A percentile compares a stretch with the other conserved stretches of the same genome.
Conservation (phyloP, 2,888 invertebrate genomes). For the Brassicogethes aeneus region DNA sequence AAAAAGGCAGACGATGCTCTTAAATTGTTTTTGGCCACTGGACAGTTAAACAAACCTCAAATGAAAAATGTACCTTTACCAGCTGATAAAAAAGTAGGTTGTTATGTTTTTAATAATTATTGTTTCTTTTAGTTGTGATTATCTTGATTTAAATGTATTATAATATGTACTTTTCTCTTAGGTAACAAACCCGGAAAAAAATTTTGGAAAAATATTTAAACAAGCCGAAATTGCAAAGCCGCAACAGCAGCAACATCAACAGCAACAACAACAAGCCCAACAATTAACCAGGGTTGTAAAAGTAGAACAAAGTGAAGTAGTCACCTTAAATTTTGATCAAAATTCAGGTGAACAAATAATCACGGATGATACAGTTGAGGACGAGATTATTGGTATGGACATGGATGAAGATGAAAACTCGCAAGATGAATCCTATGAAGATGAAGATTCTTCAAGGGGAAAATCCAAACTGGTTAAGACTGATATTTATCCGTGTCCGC, state of each 20-base stretch:
- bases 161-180: not conserved
- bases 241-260: too few species aligned
- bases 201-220: not conserved
- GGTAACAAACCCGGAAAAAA: not conserved
- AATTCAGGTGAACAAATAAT: conserved; percentile 7
- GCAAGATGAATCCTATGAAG: not conserved
- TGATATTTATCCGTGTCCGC: conserved; percentile 54
- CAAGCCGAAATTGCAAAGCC: not conserved
- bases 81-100: not conserved
- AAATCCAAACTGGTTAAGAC: conserved; percentile 42
- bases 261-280: too few species aligned
- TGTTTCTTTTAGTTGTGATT: not conserved
- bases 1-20: conserved; percentile 64
- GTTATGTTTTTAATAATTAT: not conserved
- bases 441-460: not conserved
- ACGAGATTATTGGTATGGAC: conserved; percentile 9
- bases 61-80: conserved; percentile 8
- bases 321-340: conserved; percentile 27
- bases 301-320: conserved; percentile 19
- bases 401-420: not conserved
- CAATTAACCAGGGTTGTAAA: conserved; percentile 8
- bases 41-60: conserved; percentile 39
- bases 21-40: conserved; percentile 58
- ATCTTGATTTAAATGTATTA: too few species aligned
- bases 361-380: conserved; percentile 13